A percentile compares a stretch with the other conserved stretches of the same genome.
phyloP scores from a whole-genome alignment of 2,797 vertebrate species.

The Smutsia temminckii region DNA sequence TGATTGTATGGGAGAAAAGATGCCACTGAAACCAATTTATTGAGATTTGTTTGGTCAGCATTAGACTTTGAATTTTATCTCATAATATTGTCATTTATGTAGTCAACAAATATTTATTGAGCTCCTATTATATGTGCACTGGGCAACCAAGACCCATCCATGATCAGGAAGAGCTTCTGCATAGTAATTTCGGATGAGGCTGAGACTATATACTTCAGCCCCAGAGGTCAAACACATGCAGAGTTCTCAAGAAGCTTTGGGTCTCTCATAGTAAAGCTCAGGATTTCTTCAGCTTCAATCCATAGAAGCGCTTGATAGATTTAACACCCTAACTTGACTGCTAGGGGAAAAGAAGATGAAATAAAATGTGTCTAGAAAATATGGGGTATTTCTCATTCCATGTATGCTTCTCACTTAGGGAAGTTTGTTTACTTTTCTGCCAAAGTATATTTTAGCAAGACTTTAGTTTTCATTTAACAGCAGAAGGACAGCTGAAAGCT shows the following conservation, averaged over 20 bases:
- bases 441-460: constrained; percentile 32
- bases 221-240: background rate
- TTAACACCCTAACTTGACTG: background rate
- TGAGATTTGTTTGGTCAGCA: background rate
- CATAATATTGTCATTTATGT: background rate
- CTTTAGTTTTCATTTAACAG: background rate
- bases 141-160: background rate
- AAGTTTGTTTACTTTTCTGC: constrained; percentile 11
- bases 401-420: background rate
- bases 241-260: background rate
- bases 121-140: background rate
- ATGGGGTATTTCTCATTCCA: background rate
- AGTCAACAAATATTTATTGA: background rate
- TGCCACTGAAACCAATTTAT: background rate
- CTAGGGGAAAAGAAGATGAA: background rate
- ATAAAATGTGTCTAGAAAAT: background rate
- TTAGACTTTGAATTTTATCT: background rate
- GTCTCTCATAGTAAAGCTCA: background rate
- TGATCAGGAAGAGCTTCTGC: background rate
- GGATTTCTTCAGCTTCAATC: background rate
- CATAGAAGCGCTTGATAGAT: background rate
- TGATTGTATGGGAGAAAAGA: background rate
- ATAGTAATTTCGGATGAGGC: background rate
- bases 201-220: background rate
- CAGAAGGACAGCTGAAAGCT: background rate